phyloP scores from a whole-genome alignment of 2,888 invertebrate genomes.

The Drosophila emarginata region DNA sequence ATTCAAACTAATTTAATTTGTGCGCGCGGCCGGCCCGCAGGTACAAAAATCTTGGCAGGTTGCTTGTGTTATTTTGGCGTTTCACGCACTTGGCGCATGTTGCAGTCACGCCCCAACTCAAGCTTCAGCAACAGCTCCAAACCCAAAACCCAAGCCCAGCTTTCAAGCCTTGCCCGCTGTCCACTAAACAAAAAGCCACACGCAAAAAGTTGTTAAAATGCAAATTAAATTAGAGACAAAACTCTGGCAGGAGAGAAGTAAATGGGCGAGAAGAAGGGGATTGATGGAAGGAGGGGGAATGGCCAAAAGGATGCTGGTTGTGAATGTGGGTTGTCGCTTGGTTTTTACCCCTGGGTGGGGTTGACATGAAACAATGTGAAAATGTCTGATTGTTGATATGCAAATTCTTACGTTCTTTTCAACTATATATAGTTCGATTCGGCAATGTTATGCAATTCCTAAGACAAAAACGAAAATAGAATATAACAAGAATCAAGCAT shows the following conservation, averaged over 20 bases:
- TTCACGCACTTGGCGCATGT: conserved; percentile 78
- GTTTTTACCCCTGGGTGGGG: conserved; percentile 1
- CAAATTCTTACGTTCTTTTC: conserved; percentile 35
- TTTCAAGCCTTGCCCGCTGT: conserved; percentile 15
- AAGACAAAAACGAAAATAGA: background rate
- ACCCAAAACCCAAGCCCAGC: conserved; percentile 28
- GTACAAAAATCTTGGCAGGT: conserved; percentile 66
- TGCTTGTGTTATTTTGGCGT: conserved; percentile 74
- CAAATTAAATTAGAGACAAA: conserved; percentile 79
- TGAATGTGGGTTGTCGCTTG: conserved; percentile 36
- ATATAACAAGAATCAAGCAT: background rate
- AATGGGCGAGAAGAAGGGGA: conserved; percentile 3
- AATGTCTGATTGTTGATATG: conserved; percentile 54
- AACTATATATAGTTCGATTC: background rate
- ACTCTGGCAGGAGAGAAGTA: conserved; percentile 42
- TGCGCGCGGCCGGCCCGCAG: conserved; percentile 71
- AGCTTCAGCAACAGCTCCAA: conserved; percentile 23
- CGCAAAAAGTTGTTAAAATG: conserved; percentile 80
- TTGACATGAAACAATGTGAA: conserved; percentile 53
- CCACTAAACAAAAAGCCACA: conserved; percentile 55
- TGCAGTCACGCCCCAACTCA: conserved; percentile 74
- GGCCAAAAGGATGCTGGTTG: conserved; percentile 13
- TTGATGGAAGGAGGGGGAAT: conserved; percentile 11
- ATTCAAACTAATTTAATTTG: conserved; percentile 77
- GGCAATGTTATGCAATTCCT: background rate